A percentile compares a stretch with the other conserved stretches of the same genome.
phyloP scores from a whole-genome alignment of 2,113 vertebrate species.

The Mustelus asterias region DNA sequence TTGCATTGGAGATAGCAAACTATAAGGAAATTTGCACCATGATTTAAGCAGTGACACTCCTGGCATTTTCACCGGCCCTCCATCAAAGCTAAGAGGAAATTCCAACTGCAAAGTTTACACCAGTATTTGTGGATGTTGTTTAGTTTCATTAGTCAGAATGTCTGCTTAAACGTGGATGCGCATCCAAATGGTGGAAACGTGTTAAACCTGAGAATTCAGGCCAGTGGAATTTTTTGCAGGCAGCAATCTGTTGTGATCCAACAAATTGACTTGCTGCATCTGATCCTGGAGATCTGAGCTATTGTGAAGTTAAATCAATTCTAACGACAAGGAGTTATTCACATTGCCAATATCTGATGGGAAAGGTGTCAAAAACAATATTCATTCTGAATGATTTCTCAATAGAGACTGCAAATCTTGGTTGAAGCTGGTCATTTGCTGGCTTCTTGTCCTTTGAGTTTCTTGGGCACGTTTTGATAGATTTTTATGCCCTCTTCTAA shows the following conservation, averaged over 20 bases:
- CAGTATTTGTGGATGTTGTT: background rate
- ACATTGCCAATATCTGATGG: background rate
- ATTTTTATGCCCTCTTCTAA: background rate
- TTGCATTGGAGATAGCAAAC: background rate
- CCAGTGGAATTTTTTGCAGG: background rate
- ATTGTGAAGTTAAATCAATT: conserved; percentile 5
- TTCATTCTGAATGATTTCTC: background rate
- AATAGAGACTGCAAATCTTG: background rate
- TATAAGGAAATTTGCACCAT: background rate
- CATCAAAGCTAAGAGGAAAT: background rate
- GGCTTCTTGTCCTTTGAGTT: background rate
- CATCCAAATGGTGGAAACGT: background rate
- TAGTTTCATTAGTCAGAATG: background rate
- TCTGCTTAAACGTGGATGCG: background rate
- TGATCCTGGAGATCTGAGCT: background rate
- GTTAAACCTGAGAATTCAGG: background rate
- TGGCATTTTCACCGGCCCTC: background rate
- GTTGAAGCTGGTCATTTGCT: background rate
- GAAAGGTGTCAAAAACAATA: conserved; percentile 14
- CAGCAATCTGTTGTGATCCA: background rate
- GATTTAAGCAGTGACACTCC: background rate
- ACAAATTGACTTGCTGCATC: background rate
- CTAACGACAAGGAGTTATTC: background rate
- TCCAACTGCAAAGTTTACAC: background rate
- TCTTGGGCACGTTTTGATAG: background rate